Percentiles rank a stretch among this genome's conserved stretches.
phyloP scores from a whole-genome alignment of 2,797 vertebrate genomes.

The Myoxocephalus aenaeus region DNA sequence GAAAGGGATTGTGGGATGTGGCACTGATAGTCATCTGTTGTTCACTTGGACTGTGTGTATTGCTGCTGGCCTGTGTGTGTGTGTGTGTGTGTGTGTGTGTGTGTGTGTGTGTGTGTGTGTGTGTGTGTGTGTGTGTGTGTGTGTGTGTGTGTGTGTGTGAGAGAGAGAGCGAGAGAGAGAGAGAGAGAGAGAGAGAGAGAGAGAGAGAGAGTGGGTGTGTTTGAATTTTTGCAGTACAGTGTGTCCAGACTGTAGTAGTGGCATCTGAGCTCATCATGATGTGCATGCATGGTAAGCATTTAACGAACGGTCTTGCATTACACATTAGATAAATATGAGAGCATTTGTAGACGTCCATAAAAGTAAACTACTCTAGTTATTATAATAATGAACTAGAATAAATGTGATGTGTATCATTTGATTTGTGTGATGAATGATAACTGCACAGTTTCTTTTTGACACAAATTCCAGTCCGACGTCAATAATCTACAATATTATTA shows the following conservation, averaged over 20 bases:
- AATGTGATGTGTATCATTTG: not conserved
- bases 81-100: not conserved
- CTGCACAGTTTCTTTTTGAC: not conserved
- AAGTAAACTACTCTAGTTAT: not conserved
- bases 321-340: not conserved
- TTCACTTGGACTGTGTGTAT: constrained; percentile 44
- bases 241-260: not conserved
- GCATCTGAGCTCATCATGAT: constrained; percentile 7
- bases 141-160: not conserved
- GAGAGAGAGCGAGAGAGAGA: too few species aligned
- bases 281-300: constrained; percentile 11
- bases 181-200: too few species aligned
- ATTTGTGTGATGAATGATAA: not conserved
- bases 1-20: constrained; percentile 55
- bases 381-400: not conserved
- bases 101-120: not conserved
- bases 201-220: not conserved
- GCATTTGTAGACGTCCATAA: not conserved
- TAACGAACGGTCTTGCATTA: not conserved
- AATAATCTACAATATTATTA: not conserved
- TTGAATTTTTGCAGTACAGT: constrained; percentile 13
- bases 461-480: not conserved
- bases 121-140: constrained; percentile 17
- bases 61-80: constrained; percentile 24
- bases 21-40: constrained; percentile 60